phyloP scores from a whole-genome alignment of 2,113 vertebrate species.

The Marmota flaviventris region DNA sequence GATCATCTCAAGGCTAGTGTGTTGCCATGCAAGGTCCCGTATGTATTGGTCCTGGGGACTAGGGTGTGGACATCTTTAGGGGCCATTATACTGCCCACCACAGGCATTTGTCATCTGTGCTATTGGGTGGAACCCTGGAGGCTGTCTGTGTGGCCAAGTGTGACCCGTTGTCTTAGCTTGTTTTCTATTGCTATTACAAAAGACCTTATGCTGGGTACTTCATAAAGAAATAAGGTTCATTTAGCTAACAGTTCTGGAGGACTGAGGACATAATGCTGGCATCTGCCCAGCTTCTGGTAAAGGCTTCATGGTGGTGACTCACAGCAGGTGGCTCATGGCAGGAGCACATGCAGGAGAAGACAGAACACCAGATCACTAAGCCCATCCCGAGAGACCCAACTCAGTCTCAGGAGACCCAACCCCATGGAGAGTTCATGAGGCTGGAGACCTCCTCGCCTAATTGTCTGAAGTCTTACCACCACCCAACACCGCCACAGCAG shows the following conservation, averaged over 20 bases:
- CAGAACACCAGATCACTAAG: not conserved
- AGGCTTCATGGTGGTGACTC: not conserved
- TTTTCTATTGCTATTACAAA: not conserved
- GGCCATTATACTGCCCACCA: not conserved
- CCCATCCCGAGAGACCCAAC: no score
- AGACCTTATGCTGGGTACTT: not conserved
- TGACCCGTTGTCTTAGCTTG: not conserved
- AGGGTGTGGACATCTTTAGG: not conserved
- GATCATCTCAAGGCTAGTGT: not conserved
- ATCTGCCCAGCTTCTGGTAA: not conserved
- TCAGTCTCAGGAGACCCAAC: not conserved
- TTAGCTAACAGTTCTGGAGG: not conserved
- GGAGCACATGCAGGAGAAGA: no score
- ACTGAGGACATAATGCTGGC: not conserved
- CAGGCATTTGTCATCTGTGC: not conserved
- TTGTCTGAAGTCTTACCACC: not conserved
- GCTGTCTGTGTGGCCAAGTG: not conserved
- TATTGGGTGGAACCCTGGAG: not conserved
- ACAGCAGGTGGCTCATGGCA: not conserved
- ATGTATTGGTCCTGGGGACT: not conserved
- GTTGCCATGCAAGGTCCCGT: no score
- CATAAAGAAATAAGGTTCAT: not conserved
- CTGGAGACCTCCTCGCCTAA: not conserved
- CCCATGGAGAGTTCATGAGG: not conserved
- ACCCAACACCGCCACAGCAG: no score